Evolutionary conservation across 2,113 vertebrate species (phyloP).

Genomic region (Vireo altiloquus): DNA sequence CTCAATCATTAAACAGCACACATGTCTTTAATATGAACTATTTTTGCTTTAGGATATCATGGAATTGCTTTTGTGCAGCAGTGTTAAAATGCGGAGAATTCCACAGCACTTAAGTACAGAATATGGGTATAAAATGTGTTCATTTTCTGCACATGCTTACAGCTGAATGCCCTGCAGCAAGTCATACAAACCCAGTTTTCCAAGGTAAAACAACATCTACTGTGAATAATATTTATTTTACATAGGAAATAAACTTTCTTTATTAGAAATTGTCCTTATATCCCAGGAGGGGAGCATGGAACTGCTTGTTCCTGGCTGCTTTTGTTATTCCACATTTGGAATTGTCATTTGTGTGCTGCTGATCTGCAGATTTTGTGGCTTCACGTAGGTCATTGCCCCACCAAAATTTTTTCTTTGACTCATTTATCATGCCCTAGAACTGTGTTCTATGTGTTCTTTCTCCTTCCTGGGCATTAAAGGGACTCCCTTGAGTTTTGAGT

Average conservation of each 20-base stretch:
- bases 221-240: neutral
- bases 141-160: neutral
- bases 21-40: neutral
- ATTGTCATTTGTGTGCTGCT: neutral
- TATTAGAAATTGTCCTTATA: neutral
- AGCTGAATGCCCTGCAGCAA: neutral
- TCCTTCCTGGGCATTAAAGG: neutral
- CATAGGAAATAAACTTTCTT: neutral
- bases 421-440: neutral
- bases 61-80: conserved; percentile 12
- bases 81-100: neutral
- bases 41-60: neutral
- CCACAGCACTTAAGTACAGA: neutral
- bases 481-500: neutral
- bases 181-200: neutral
- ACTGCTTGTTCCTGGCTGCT: neutral
- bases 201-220: neutral
- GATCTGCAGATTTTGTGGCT: neutral
- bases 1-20: neutral
- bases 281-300: neutral
- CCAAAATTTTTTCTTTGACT: neutral
- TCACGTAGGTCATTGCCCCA: neutral
- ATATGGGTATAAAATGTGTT: neutral
- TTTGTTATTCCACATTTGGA: neutral
- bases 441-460: neutral